Evolutionary conservation across 2,797 vertebrate species (phyloP), one percentile per base, ranked within the genome.

Genomic region (Clarias pachynema): DNA sequence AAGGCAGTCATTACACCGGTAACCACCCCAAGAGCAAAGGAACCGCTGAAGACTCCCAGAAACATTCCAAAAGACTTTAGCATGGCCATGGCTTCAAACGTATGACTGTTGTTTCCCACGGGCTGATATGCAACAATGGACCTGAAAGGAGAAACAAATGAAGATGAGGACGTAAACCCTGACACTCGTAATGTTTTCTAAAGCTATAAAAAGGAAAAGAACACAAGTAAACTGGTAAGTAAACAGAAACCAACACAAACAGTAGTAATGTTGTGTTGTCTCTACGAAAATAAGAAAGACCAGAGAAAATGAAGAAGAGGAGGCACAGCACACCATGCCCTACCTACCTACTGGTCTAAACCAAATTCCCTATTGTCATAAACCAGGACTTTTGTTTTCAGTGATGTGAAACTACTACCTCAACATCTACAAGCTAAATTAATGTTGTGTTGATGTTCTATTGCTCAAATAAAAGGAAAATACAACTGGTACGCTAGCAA

Each of bases 61-160:
- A 99, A 99, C 86, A 98, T 93, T 69, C 98, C 97, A 0, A 99
- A 96, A 22, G 97, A 99, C 90, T 99, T 99, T 79, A 99, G 95
- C 97, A 99, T 93, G 0, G 98, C 98, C 87, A 95, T 96, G 89
- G 94, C 96, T 89, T 99, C 98, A 31, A 99, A 99, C 0, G 96
- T 99, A 93, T 99, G 98, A 89, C 92, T 98, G 94, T 99, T 99
- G 94, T 98, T 96, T 53, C 97, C 98, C 0, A 95, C 93, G 0
- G 98, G 98, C 93, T 99, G 97, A 92, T 99, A 99, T 0, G 97
- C 97, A 63, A 98, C 96, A 2, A 99, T 99, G 0, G 98, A 98
- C 85, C 97, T 99, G 94, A 12, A 24, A 22, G 84, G 26, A 82
- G 2, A 72, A 65, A 89, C 34, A 91, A 22, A 91, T 24, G 86